Base-by-base conservation (phyloP, 2,797 vertebrate species). In the Enteromius fasciolatus region DNA sequence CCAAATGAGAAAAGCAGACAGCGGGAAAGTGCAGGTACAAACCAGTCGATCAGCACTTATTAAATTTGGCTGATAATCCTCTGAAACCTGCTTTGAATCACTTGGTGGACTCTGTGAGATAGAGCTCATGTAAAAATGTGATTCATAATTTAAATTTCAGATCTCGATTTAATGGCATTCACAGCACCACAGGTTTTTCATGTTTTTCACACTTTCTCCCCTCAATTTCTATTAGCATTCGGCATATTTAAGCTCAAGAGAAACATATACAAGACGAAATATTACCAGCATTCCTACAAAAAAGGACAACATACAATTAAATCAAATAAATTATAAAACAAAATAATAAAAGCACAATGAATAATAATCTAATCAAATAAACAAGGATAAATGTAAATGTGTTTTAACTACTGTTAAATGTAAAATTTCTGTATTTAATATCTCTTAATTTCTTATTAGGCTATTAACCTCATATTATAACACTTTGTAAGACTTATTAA, bases 11-110 rank as follows among this genome's bases (percentile, higher is more conserved):
- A 67, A 36, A 67, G 18, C 18, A 39, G 17, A 66, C 31, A 31
- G 59, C 25, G 25, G 28, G 25, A 20, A n/a, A 39, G 18, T 39
- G 8, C 28, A 33, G 28, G 28, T 64, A 33, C 31, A 64, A 64
- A 9, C 18, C 9, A 67, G 33, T n/a, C 2, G 2, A 44, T 68
- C n/a, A 23, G 67, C 64, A 44, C 39, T 44, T 44, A 48, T 18
- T 28, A 72, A 31, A 73, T 73, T 52, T 48, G 28, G 69, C 46
- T 10, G 23, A 70, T 48, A 28, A 70, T 70, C 23, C 23, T 63
- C 28, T 33, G 6, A 63, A 63, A 31, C 25, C 25, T 46, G 14
- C 7, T 18, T 48, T 48, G 41, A 48, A 15, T 70, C 68, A 70
- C 15, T 28, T 18, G 14, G 67, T 25, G 39, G 68, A 46, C 39